Percentiles rank a stretch among this genome's conserved stretches.
Conservation (phyloP, 2,113 vertebrate species). For the Hepsetus odoe region DNA sequence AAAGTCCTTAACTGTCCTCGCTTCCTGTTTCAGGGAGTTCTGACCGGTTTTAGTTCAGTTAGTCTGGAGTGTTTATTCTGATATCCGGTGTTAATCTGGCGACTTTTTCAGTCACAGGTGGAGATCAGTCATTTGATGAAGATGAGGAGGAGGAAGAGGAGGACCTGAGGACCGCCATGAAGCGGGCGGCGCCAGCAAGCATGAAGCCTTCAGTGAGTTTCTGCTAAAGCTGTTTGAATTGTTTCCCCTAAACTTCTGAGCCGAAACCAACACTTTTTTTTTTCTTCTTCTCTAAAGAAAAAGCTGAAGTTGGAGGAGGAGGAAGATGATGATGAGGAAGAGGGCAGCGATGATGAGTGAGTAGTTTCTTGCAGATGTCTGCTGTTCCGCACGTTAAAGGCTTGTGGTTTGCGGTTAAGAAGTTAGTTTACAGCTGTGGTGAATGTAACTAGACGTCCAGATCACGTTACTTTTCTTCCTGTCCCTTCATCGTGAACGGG, state of each 20-base stretch:
- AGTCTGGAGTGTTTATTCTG: background rate
- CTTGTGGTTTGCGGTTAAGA: no score
- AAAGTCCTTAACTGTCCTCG: no score
- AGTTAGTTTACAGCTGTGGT: no score
- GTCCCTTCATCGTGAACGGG: no score
- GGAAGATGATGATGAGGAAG: slow-evolving; percentile 53
- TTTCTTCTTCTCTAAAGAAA: slow-evolving; percentile 63
- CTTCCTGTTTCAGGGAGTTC: no score
- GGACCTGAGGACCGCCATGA: slow-evolving; percentile 59
- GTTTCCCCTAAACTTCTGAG: no score
- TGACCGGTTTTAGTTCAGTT: no score
- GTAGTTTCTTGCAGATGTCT: slow-evolving; percentile 55
- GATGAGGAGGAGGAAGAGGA: slow-evolving; percentile 63
- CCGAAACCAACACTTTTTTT: no score
- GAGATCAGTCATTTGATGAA: slow-evolving; percentile 71
- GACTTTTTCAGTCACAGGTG: slow-evolving; percentile 65
- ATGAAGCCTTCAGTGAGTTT: slow-evolving; percentile 38
- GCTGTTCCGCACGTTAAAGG: no score
- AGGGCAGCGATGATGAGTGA: slow-evolving; percentile 60
- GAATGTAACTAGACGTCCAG: no score
- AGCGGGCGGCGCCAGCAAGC: slow-evolving; percentile 61
- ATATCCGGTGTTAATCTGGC: background rate
- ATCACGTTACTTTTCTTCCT: no score
- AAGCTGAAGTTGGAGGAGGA: slow-evolving; percentile 68
- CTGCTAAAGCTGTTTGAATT: no score